phyloP scores from a whole-genome alignment of 2,797 vertebrate species.

The Okamejei kenojei region DNA sequence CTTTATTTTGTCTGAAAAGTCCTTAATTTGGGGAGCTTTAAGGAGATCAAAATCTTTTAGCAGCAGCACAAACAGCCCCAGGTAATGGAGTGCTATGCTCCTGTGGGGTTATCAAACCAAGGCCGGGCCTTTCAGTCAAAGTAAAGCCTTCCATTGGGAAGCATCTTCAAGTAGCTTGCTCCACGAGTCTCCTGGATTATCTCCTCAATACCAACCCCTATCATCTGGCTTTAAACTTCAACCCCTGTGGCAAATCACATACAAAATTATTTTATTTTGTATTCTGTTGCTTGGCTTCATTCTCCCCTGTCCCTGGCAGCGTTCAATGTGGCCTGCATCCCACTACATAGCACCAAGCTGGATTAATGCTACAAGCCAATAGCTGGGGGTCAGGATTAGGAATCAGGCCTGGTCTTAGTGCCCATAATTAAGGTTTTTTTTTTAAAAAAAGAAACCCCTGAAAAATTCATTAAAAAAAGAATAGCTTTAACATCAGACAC shows the following conservation, averaged over 20 bases:
- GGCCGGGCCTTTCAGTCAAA: conserved; percentile 75
- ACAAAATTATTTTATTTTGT: conserved; percentile 54
- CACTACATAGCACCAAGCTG: conserved; percentile 80
- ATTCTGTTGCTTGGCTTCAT: conserved; percentile 55
- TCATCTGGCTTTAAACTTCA: conserved; percentile 74
- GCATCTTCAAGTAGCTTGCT: conserved; percentile 57
- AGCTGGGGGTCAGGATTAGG: conserved; percentile 98
- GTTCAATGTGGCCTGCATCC: conserved; percentile 65
- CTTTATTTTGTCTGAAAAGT: conserved; percentile 51
- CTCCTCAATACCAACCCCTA: conserved; percentile 57
- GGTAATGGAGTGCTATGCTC: conserved; percentile 66
- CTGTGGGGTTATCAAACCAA: conserved; percentile 78
- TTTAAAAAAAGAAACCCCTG: conserved; percentile 84
- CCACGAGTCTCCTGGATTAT: conserved; percentile 62
- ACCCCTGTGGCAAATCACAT: conserved; percentile 65
- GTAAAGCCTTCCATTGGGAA: conserved; percentile 69
- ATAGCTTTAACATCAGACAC: conserved; percentile 99
- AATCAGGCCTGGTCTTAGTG: conserved; percentile 82
- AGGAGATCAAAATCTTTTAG: conserved; percentile 59
- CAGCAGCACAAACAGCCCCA: conserved; percentile 62
- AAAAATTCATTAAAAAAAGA: conserved; percentile 99
- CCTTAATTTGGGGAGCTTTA: conserved; percentile 51
- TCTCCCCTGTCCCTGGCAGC: conserved; percentile 54
- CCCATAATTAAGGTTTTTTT: conserved; percentile 99
- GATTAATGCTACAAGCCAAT: conserved; percentile 88